phyloP scores from a whole-genome alignment of 2,113 vertebrate species.

The Lampris megalopsis region DNA sequence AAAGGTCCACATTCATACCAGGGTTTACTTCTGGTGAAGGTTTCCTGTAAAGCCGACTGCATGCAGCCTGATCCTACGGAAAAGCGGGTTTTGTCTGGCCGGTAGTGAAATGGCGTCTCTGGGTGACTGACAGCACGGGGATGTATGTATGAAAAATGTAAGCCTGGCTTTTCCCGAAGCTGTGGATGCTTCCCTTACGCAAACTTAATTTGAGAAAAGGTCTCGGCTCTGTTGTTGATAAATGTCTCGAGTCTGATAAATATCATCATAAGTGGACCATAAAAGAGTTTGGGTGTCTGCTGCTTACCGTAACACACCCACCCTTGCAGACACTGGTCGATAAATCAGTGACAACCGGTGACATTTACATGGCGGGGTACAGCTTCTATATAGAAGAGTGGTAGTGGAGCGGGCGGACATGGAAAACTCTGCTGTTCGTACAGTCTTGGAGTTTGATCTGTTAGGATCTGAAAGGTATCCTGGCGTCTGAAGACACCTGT shows the following conservation, averaged over 20 bases:
- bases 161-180: too few species aligned
- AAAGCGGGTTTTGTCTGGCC: too few species aligned
- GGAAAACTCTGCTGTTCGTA: not conserved
- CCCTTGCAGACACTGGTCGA: constrained; percentile 9
- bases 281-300: constrained; percentile 6
- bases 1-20: not conserved
- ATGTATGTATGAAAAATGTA: too few species aligned
- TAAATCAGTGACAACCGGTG: constrained; percentile 16
- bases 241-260: constrained; percentile 47
- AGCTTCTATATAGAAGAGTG: constrained; percentile 10
- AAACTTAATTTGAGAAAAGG: constrained; percentile 52
- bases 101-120: too few species aligned
- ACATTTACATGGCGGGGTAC: constrained; percentile 8
- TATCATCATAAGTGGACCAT: constrained; percentile 32
- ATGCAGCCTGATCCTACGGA: too few species aligned
- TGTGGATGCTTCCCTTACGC: not conserved
- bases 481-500: constrained; percentile 8
- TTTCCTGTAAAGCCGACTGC: too few species aligned
- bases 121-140: too few species aligned
- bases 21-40: not conserved
- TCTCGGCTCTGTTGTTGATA: constrained; percentile 45
- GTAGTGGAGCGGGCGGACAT: not conserved
- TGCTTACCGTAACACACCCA: not conserved
- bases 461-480: too few species aligned
- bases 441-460: too few species aligned